phyloP scores from a whole-genome alignment of 2,113 vertebrate species.

The Percopsis transmontana region DNA sequence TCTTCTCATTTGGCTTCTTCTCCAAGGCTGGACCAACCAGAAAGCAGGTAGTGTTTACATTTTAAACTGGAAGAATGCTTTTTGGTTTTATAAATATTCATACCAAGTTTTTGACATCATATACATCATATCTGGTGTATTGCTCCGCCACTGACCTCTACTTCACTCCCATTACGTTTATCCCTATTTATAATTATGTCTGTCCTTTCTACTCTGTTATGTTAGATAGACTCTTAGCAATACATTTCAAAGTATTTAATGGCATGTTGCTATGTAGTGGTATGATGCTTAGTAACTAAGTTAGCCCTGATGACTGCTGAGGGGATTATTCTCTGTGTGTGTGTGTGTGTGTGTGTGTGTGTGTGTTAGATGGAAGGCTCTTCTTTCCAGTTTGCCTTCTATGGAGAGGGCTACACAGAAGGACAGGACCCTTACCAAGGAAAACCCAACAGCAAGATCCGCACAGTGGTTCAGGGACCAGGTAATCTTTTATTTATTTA shows the following conservation, averaged over 20 bases:
- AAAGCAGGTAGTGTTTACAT: slow-evolving; percentile 84
- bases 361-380: slow-evolving; percentile 83
- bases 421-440: slow-evolving; percentile 77
- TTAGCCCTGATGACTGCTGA: background rate
- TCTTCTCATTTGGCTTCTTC: slow-evolving; percentile 91
- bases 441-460: slow-evolving; percentile 89
- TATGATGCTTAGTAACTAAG: no score
- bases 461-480: slow-evolving; percentile 91
- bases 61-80: background rate
- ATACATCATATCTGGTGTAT: no score
- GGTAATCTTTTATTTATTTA: no score
- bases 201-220: no score
- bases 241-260: no score
- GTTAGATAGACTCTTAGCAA: no score
- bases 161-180: no score
- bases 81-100: no score
- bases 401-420: slow-evolving; percentile 89
- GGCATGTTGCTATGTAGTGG: no score
- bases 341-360: background rate
- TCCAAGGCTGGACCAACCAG: slow-evolving; percentile 89
- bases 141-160: no score
- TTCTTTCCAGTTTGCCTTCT: slow-evolving; percentile 89
- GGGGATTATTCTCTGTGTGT: background rate
- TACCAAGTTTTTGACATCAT: no score
- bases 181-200: no score